These are phyloP conservation scores for Crioceris asparagi DNA, from an alignment of 2,888 invertebrate genomes.

Conservation along the genomic window DNA sequence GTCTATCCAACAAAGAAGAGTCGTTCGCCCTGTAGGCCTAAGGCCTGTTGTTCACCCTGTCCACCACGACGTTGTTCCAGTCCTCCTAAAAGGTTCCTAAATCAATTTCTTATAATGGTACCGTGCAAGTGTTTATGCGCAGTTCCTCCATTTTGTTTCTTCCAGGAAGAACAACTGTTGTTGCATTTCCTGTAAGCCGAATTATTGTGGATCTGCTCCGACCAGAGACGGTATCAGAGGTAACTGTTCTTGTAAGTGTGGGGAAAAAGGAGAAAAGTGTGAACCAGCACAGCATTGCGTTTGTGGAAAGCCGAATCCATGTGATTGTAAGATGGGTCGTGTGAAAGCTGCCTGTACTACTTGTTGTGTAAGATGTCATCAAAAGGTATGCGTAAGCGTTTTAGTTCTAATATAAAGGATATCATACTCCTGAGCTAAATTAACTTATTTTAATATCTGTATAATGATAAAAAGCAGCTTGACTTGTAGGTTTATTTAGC, in stretches of 20 bases:
- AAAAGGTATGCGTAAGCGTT: constrained; percentile 24
- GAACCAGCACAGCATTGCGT: constrained; percentile 16
- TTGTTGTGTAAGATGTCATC: constrained; percentile 22
- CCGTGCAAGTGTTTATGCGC: too few species aligned
- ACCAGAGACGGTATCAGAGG: too few species aligned
- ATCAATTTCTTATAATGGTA: too few species aligned
- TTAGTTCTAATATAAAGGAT: neutral
- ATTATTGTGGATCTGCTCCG: too few species aligned
- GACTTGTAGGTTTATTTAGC: constrained; percentile 32
- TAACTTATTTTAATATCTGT: neutral
- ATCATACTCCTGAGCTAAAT: neutral
- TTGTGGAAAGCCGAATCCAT: constrained; percentile 19
- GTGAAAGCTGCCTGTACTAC: constrained; percentile 19
- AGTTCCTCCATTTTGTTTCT: too few species aligned
- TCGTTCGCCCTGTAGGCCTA: constrained; percentile 1
- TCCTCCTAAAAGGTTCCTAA: too few species aligned
- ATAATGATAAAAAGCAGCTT: neutral
- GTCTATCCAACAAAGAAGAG: too few species aligned
- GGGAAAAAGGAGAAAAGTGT: constrained; percentile 4
- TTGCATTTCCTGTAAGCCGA: too few species aligned
- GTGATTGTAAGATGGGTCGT: constrained; percentile 20
- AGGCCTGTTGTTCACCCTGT: neutral
- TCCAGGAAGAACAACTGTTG: too few species aligned
- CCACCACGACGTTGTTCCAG: neutral
- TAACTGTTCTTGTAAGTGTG: constrained; percentile 5